Evolutionary conservation across 2,113 vertebrate genomes (phyloP).

Genomic region (Macaca mulatta): DNA sequence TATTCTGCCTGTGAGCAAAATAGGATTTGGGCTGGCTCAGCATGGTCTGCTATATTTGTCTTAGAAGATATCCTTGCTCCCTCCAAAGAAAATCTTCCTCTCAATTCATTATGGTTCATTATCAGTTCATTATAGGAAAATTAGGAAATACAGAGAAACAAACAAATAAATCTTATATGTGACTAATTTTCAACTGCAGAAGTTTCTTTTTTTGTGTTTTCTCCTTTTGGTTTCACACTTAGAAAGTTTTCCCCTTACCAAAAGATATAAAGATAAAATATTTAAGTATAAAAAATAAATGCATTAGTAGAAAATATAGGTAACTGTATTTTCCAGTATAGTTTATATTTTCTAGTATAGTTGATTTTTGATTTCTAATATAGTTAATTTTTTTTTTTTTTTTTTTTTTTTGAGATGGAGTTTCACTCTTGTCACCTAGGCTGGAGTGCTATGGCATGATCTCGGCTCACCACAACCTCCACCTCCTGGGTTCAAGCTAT

Average conservation of each 20-base stretch:
- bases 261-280: not conserved
- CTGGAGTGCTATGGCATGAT: too few relatives aligned
- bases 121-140: not conserved
- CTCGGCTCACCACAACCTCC: too few relatives aligned
- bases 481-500: too few relatives aligned
- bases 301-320: too few relatives aligned
- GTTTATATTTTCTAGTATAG: too few relatives aligned
- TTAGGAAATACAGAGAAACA: not conserved
- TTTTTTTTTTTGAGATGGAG: too few relatives aligned
- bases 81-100: not conserved
- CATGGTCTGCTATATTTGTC: not conserved
- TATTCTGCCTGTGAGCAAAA: constrained; percentile 17
- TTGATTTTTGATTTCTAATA: too few relatives aligned
- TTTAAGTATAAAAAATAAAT: too few relatives aligned
- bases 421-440: too few relatives aligned
- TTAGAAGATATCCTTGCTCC: not conserved
- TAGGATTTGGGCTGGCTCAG: not conserved
- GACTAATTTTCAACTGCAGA: not conserved
- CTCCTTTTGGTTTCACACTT: not conserved
- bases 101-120: not conserved
- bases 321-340: too few relatives aligned
- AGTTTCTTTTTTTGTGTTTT: not conserved
- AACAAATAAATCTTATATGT: not conserved
- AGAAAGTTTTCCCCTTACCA: not conserved
- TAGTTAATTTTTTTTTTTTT: too few relatives aligned